phyloP scores from a whole-genome alignment of 1,140 invertebrate genomes.

The Chionoecetes opilio region DNA sequence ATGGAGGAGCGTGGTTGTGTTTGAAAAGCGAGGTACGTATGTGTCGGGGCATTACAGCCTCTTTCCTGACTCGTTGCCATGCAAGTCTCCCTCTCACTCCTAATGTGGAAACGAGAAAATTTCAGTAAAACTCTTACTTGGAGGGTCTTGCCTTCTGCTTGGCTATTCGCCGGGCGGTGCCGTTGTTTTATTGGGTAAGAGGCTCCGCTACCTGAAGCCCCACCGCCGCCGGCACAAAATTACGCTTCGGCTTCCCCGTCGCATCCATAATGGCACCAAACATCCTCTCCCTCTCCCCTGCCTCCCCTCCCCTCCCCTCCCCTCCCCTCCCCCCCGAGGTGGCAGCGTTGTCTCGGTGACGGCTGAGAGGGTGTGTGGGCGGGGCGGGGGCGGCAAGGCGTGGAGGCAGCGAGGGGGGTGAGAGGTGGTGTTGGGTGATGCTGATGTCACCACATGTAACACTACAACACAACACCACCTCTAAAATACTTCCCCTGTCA shows the following conservation, averaged over 20 bases:
- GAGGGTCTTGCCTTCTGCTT: constrained; percentile 64
- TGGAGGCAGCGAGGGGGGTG: neutral
- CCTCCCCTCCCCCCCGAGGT: neutral
- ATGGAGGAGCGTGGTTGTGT: no score
- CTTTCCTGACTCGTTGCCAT: constrained; percentile 20
- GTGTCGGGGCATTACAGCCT: neutral
- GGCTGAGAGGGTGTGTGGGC: neutral
- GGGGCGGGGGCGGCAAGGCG: neutral
- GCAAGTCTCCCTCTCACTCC: constrained; percentile 10
- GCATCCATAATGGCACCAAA: constrained; percentile 65
- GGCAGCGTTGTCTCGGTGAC: constrained; percentile 3
- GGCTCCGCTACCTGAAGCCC: constrained; percentile 45
- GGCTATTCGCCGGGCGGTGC: constrained; percentile 56
- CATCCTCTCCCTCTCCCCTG: no score
- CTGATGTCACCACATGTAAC: neutral
- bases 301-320: no score
- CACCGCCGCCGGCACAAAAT: constrained; percentile 59
- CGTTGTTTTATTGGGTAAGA: constrained; percentile 72
- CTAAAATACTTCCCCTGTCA: no score
- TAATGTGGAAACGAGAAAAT: constrained; percentile 71
- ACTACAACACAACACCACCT: no score
- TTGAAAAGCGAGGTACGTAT: no score
- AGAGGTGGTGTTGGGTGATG: neutral
- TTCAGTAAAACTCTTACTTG: constrained; percentile 66
- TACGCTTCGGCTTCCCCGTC: constrained; percentile 36